Evolutionary conservation across 2,797 vertebrate genomes (phyloP).

Genomic region (Hipposideros larvatus): DNA sequence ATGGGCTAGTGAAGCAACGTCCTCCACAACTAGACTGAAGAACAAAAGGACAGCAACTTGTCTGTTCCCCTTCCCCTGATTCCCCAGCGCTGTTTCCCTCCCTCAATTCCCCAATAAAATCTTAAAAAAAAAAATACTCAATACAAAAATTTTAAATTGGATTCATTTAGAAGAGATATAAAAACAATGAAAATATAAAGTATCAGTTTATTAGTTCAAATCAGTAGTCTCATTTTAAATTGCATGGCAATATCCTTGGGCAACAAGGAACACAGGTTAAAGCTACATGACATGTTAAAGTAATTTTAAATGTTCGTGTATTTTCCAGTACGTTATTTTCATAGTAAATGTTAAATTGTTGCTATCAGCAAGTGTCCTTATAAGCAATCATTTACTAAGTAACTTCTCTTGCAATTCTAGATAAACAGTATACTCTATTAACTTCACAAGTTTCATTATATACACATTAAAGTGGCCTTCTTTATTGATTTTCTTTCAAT

Average conservation of each 20-base stretch:
- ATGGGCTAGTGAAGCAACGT: too few species aligned
- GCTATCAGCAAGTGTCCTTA: not conserved
- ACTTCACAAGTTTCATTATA: not conserved
- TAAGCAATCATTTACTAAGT: not conserved
- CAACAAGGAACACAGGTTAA: not conserved
- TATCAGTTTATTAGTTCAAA: not conserved
- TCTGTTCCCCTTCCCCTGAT: too few species aligned
- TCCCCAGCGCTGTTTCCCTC: too few species aligned
- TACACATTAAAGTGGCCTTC: not conserved
- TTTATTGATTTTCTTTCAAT: constrained; percentile 45
- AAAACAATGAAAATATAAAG: not conserved
- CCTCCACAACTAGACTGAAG: too few species aligned
- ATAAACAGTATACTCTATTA: constrained; percentile 3
- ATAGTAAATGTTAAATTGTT: not conserved
- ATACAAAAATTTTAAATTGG: not conserved
- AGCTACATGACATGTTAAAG: not conserved
- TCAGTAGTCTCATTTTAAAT: constrained; percentile 10
- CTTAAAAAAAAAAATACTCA: not conserved
- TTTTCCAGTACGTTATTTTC: not conserved
- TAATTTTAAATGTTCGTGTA: not conserved
- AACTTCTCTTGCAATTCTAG: not conserved
- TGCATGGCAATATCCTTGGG: not conserved
- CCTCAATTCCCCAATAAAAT: too few species aligned
- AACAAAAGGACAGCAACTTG: too few species aligned
- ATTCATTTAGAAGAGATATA: not conserved